Conservation (phyloP, 1,140 invertebrate species). For the Papilio helenus region DNA sequence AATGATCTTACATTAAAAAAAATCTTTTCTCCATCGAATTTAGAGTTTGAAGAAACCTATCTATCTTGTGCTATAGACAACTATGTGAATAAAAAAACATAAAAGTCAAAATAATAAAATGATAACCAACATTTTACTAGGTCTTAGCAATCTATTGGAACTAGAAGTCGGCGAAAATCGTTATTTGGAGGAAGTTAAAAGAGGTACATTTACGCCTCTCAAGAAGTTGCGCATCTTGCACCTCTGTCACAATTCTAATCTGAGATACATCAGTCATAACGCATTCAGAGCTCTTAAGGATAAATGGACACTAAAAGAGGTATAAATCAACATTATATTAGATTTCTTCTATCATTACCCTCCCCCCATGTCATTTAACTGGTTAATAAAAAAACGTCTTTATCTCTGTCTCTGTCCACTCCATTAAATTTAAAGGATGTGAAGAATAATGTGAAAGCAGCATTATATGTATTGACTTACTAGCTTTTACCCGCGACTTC, state of each 20-base stretch:
- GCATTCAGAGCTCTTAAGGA: slow-evolving; percentile 81
- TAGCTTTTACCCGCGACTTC: too few relatives aligned
- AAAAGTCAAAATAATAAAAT: background rate
- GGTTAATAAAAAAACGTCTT: background rate
- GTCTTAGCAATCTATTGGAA: slow-evolving; percentile 80
- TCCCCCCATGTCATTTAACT: too few relatives aligned
- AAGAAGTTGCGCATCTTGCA: slow-evolving; percentile 80
- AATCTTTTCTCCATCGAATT: too few relatives aligned
- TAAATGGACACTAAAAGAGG: slow-evolving; percentile 81
- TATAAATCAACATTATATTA: slow-evolving; percentile 44
- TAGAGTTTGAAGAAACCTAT: too few relatives aligned
- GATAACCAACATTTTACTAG: slow-evolving; percentile 53
- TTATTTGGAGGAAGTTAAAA: slow-evolving; percentile 80
- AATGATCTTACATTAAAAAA: too few relatives aligned
- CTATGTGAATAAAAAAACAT: too few relatives aligned
- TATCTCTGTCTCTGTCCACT: background rate
- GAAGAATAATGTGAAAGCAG: background rate
- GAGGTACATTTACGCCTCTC: slow-evolving; percentile 81
- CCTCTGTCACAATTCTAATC: slow-evolving; percentile 78
- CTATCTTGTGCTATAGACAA: too few relatives aligned
- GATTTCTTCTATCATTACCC: background rate
- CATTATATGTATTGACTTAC: too few relatives aligned
- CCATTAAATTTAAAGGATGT: background rate
- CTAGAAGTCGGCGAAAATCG: slow-evolving; percentile 84
- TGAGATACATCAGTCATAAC: slow-evolving; percentile 81